Evolutionary conservation across 2,113 vertebrate genomes (phyloP), one percentile per base, ranked within the genome.

Genomic region (Tauraco erythrolophus): DNA sequence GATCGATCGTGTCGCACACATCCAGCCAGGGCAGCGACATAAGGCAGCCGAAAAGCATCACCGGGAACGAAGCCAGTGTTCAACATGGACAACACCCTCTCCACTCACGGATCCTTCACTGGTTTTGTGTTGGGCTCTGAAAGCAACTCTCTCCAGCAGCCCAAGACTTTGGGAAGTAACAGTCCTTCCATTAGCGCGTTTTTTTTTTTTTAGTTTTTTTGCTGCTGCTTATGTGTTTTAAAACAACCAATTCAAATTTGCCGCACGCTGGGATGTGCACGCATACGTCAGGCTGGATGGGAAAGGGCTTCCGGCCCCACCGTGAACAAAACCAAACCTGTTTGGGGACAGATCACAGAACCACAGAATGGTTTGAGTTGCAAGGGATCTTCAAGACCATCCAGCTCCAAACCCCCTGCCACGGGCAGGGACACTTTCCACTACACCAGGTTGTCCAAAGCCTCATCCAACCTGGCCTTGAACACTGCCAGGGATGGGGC

Each of bases 61-160:
- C 14, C 0, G 0, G 21, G 51, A 82, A n/a, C 0, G 0, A n/a
- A 77, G 27, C 57, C 3, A 11, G 16, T 5, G 1, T 28, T 37
- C 5, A 11, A 18, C 0, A 0, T 1, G 19, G 64, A 17, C 46
- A n/a, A 17, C 0, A 2, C 15, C 0, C 50, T 21, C 57, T 1
- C 33, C 0, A 4, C 70, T 64, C 69, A 11, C 72, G 41, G 41
- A 16, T 1, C 64, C 90, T n/a, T 7, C 41, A 5, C 0, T 6
- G 1, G 5, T 17, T 51, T 10, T 12, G 19, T 2, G 14, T 0
- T 6, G 62, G 62, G 48, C 66, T 83, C 37, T 6, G 8, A 64
- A 14, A 77, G 41, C n/a, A 28, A 3, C 71, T 33, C 45, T 65
- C 22, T 35, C 7, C 25, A 51, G 37, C 77, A 81, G 88, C 72